phyloP scores from a whole-genome alignment of 2,797 vertebrate species.

The Malacoctenus gilli region DNA sequence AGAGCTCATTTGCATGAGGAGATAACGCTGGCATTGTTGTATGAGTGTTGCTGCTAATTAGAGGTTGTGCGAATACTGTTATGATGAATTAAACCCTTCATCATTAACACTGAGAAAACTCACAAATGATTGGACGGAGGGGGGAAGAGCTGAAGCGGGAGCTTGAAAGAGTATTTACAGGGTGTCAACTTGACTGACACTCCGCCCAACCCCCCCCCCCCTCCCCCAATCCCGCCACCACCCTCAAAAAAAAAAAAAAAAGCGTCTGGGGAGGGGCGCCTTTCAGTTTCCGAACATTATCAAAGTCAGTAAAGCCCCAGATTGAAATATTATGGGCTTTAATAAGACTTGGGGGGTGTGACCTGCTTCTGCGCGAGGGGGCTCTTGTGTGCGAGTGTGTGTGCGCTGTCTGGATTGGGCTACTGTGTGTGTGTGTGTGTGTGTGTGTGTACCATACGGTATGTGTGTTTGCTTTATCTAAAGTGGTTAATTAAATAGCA shows the following conservation, averaged over 20 bases:
- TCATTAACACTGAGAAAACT: conserved; percentile 82
- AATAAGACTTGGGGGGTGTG: conserved; percentile 68
- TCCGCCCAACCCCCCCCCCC: conserved; percentile 8
- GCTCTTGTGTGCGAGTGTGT: conserved; percentile 9
- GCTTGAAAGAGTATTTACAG: conserved; percentile 76
- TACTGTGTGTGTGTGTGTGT: conserved; percentile 38
- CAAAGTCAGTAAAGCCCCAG: conserved; percentile 68
- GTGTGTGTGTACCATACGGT: conserved; percentile 51
- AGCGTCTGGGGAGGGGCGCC: conserved; percentile 54
- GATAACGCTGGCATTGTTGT: conserved; percentile 83
- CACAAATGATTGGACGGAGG: conserved; percentile 75
- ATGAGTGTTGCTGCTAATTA: conserved; percentile 83
- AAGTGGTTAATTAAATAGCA: conserved; percentile 82
- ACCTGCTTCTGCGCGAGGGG: conserved; percentile 58
- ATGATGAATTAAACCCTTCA: conserved; percentile 85
- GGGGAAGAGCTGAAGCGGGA: conserved; percentile 62
- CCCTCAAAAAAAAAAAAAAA: too few species aligned
- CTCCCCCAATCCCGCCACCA: background rate
- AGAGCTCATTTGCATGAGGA: conserved; percentile 83
- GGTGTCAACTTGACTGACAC: conserved; percentile 77
- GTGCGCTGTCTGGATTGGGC: conserved; percentile 18
- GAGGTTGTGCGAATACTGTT: conserved; percentile 82
- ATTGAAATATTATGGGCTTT: conserved; percentile 77
- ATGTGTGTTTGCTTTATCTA: conserved; percentile 76
- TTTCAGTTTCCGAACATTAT: conserved; percentile 63